Evolutionary conservation across 1,140 invertebrate genomes (phyloP).

Genomic region (Mylabris phalerata): DNA sequence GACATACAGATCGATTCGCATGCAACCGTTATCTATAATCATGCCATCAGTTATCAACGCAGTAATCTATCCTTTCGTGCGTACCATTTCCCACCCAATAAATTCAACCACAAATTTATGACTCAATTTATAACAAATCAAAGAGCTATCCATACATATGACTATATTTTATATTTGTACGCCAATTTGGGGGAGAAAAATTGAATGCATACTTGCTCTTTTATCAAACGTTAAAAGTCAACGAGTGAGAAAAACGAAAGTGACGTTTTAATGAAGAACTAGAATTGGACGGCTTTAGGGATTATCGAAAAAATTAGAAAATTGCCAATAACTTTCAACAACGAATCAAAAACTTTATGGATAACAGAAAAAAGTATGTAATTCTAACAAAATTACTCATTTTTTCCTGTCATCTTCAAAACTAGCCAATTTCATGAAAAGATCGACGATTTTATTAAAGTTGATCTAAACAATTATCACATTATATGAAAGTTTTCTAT

Average conservation of each 20-base stretch:
- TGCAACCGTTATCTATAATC: not conserved
- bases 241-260: not conserved
- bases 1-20: not conserved
- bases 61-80: constrained; percentile 15
- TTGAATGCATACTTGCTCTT: not conserved
- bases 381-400: not conserved
- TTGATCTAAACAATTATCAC: not conserved
- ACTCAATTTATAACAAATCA: constrained; percentile 20
- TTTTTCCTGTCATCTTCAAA: no score
- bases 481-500: not conserved
- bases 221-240: not conserved
- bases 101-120: constrained; percentile 19
- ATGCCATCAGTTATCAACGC: constrained; percentile 12
- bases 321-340: not conserved
- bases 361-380: not conserved
- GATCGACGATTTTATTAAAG: not conserved
- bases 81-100: constrained; percentile 18
- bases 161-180: constrained; percentile 9
- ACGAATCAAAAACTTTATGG: not conserved
- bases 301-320: not conserved
- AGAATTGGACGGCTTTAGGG: no score
- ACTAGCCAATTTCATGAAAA: no score
- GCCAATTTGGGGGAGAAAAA: constrained; percentile 4
- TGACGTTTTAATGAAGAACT: not conserved
- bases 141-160: constrained; percentile 15